These are phyloP conservation scores for Cranoglanis bouderius DNA, from an alignment of 2,113 vertebrate species.

Conservation along the genomic window DNA sequence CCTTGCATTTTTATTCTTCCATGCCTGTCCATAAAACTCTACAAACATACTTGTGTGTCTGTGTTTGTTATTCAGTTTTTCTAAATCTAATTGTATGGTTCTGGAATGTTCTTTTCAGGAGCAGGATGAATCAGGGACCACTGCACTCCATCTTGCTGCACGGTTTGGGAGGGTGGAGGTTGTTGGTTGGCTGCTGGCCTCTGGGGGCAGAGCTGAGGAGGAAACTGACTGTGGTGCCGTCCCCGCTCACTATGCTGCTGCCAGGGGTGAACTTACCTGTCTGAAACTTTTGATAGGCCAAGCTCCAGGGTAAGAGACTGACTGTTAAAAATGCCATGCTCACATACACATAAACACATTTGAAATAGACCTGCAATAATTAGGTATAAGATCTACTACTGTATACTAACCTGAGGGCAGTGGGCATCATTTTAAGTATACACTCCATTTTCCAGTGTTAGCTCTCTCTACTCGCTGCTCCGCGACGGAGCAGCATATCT, in stretches of 20 bases:
- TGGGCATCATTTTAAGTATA: not conserved
- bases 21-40: not conserved
- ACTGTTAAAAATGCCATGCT: not conserved
- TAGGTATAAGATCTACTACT: not conserved
- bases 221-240: constrained; percentile 78
- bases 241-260: constrained; percentile 82
- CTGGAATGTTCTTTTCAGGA: constrained; percentile 65
- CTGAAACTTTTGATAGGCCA: constrained; percentile 75
- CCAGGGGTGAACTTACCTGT: constrained; percentile 78
- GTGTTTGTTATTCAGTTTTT: not conserved
- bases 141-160: constrained; percentile 79
- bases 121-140: constrained; percentile 75
- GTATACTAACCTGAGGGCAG: not conserved
- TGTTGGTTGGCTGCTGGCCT: constrained; percentile 71
- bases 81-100: not conserved
- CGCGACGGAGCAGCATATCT: too few relatives aligned
- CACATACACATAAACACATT: not conserved
- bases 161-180: constrained; percentile 75
- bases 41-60: not conserved
- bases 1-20: not conserved
- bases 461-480: too few relatives aligned
- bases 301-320: constrained; percentile 68
- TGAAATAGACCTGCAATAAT: not conserved
- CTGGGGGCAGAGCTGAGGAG: constrained; percentile 64
- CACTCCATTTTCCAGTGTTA: not conserved